Conservation (phyloP, 2,113 vertebrate genomes). For the Triplophysa tibetana region DNA sequence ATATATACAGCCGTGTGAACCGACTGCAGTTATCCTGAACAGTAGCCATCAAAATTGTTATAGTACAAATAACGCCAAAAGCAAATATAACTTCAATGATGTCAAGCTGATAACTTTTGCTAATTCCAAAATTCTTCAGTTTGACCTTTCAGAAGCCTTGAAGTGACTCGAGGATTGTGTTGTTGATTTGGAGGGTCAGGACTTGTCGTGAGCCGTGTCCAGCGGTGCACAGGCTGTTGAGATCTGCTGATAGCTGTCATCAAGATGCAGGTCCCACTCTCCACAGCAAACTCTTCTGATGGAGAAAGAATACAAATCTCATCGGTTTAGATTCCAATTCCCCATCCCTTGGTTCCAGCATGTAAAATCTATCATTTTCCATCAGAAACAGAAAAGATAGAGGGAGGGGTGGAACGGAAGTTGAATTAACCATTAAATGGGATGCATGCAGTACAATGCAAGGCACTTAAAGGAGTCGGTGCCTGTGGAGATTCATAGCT, state of each 20-base stretch:
- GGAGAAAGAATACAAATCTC: slow-evolving; percentile 41
- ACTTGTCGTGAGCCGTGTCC: background rate
- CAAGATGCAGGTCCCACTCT: slow-evolving; percentile 21
- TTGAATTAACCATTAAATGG: slow-evolving; percentile 61
- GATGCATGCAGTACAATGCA: slow-evolving; percentile 54
- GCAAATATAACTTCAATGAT: background rate
- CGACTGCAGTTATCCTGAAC: background rate
- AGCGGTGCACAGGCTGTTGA: background rate
- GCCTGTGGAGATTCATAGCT: slow-evolving; percentile 56
- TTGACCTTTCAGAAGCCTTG: background rate
- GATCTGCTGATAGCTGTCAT: slow-evolving; percentile 32
- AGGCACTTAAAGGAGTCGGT: slow-evolving; percentile 58
- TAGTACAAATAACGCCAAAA: background rate
- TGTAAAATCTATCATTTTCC: slow-evolving; percentile 52
- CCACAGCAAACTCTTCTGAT: slow-evolving; percentile 15
- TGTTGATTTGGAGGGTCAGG: slow-evolving; percentile 24
- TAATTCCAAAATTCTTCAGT: slow-evolving; percentile 3
- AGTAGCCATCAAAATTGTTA: background rate
- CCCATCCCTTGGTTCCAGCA: background rate
- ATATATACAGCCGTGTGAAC: background rate
- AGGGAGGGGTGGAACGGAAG: background rate
- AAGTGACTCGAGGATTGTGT: background rate
- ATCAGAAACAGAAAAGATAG: slow-evolving; percentile 26
- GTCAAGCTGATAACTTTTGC: background rate
- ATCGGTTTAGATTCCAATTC: slow-evolving; percentile 36